These are phyloP conservation scores for Griposia aprilina DNA, from an alignment of 2,888 invertebrate species.

Conservation along the genomic window DNA sequence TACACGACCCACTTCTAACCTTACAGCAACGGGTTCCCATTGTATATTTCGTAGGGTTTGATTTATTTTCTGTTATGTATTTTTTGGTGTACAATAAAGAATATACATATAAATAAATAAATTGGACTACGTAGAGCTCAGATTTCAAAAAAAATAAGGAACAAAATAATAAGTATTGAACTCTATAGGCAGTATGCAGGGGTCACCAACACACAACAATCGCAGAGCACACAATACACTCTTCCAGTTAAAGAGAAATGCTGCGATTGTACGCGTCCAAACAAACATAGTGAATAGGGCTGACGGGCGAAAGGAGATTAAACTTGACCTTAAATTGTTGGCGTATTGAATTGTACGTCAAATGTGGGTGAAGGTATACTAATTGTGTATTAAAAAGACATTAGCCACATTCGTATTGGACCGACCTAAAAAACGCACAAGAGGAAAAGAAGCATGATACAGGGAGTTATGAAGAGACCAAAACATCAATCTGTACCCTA, in stretches of 20 bases:
- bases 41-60: no score
- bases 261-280: slow-evolving; percentile 12
- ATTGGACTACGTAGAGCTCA: slow-evolving; percentile 1
- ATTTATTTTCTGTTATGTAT: no score
- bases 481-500: background rate
- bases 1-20: background rate
- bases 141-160: slow-evolving; percentile 37
- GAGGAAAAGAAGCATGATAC: no score
- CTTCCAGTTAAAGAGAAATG: slow-evolving; percentile 51
- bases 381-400: slow-evolving; percentile 7
- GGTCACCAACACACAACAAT: slow-evolving; percentile 39
- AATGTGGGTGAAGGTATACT: slow-evolving; percentile 22
- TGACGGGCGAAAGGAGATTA: slow-evolving; percentile 19
- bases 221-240: slow-evolving; percentile 31
- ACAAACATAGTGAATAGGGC: slow-evolving; percentile 35
- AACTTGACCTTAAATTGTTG: slow-evolving; percentile 43
- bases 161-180: slow-evolving; percentile 21
- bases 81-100: no score
- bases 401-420: background rate
- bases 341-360: slow-evolving; percentile 29
- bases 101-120: no score
- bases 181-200: slow-evolving; percentile 16
- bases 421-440: background rate
- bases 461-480: background rate
- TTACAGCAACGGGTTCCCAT: background rate